These are phyloP conservation scores for Suricata suricatta DNA, from an alignment of 2,113 vertebrate species.

Conservation along the genomic window DNA sequence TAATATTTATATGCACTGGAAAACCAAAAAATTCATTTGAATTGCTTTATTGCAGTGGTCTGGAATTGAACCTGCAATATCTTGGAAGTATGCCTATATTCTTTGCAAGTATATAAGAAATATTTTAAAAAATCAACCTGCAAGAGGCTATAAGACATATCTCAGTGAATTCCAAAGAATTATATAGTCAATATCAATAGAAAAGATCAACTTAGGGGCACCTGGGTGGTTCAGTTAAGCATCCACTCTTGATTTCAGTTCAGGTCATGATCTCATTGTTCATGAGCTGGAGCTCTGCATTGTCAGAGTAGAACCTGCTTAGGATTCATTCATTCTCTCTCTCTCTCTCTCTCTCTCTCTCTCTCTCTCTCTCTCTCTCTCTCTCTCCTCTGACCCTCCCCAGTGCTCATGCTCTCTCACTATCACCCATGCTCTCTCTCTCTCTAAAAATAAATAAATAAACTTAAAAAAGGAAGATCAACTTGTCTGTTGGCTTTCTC, in stretches of 20 bases:
- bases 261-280: too few relatives aligned
- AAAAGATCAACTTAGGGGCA: not conserved
- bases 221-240: too few relatives aligned
- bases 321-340: too few relatives aligned
- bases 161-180: conserved; percentile 14
- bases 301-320: too few relatives aligned
- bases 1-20: not conserved
- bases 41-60: not conserved
- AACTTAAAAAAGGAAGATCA: not conserved
- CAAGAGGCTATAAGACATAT: not conserved
- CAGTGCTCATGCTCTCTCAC: too few relatives aligned
- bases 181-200: not conserved
- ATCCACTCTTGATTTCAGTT: too few relatives aligned
- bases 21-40: not conserved
- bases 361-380: too few relatives aligned
- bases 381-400: too few relatives aligned
- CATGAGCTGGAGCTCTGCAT: too few relatives aligned
- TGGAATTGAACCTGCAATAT: not conserved
- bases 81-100: not conserved
- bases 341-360: too few relatives aligned
- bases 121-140: not conserved
- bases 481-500: not conserved
- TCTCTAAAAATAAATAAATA: too few relatives aligned
- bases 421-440: too few relatives aligned
- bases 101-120: not conserved